phyloP scores from a whole-genome alignment of 2,113 vertebrate genomes.

The Pelvicachromis taeniatus region DNA sequence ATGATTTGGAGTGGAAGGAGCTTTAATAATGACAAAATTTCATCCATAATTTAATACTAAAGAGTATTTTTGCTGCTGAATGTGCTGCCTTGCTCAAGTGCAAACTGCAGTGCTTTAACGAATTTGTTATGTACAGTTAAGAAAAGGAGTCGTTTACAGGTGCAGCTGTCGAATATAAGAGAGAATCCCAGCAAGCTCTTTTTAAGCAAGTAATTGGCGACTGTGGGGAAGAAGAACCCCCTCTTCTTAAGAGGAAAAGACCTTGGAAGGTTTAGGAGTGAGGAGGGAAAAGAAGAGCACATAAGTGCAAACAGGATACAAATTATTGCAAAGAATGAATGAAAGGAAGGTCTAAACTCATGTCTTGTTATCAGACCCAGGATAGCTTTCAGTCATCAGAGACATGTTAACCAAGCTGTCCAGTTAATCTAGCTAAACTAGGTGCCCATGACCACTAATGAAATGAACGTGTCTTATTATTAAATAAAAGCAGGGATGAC shows the following conservation, averaged over 20 bases:
- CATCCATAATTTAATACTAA: background rate
- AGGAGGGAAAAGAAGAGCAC: background rate
- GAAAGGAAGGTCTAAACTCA: background rate
- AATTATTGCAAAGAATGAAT: background rate
- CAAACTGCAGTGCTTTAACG: background rate
- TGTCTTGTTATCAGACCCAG: background rate
- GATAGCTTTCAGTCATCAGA: background rate
- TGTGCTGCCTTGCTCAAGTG: too few relatives aligned
- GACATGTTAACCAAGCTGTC: rapidly evolving
- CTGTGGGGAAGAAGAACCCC: background rate
- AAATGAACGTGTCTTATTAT: background rate
- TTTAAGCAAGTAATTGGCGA: background rate
- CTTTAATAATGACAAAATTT: background rate
- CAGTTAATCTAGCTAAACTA: background rate
- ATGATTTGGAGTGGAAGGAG: background rate
- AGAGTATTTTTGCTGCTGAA: too few relatives aligned
- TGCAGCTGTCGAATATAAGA: background rate
- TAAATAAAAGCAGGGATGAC: background rate
- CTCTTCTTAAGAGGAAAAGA: background rate
- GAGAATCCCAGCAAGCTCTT: background rate
- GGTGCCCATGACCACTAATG: background rate
- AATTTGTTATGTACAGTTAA: background rate
- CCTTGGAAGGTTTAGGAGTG: background rate
- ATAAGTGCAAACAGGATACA: background rate
- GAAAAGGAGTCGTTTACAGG: rapidly evolving